Percentiles rank a stretch among this genome's conserved stretches.
phyloP scores from a whole-genome alignment of 2,797 vertebrate species.

The Myotis planiceps region DNA sequence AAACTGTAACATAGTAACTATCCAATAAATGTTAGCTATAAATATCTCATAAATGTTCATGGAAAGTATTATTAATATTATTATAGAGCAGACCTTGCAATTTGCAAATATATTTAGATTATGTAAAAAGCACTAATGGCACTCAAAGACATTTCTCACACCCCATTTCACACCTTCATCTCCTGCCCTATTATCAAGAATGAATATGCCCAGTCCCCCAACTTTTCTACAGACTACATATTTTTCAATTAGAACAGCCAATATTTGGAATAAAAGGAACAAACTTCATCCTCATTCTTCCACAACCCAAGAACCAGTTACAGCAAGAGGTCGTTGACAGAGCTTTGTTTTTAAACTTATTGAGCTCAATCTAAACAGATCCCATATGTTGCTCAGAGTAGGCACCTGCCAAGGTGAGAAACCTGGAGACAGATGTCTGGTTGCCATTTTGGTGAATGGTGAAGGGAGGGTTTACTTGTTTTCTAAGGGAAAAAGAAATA shows the following conservation, averaged over 20 bases:
- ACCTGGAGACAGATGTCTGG: conserved; percentile 62
- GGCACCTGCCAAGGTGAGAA: conserved; percentile 26
- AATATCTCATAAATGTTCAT: not conserved
- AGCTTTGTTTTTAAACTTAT: conserved; percentile 44
- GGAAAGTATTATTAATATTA: conserved; percentile 27
- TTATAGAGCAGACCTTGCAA: not conserved
- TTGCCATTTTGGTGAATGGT: not conserved
- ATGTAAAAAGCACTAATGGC: not conserved
- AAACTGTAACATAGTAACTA: not conserved
- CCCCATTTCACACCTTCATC: not conserved
- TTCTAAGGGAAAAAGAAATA: not conserved
- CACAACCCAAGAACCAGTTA: conserved; percentile 68
- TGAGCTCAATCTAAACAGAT: conserved; percentile 70
- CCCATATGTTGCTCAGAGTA: conserved; percentile 60
- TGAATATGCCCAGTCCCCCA: not conserved
- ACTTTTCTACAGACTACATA: not conserved
- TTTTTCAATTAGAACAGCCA: not conserved
- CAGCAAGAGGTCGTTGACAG: conserved; percentile 51
- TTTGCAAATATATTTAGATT: conserved; percentile 6
- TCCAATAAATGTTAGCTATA: not conserved
- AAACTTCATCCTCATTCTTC: conserved; percentile 51
- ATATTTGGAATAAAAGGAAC: conserved; percentile 47
- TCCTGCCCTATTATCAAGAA: not conserved
- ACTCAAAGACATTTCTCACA: not conserved
- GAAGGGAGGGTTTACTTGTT: not conserved